Conservation (phyloP, 2,113 vertebrate species). For the Sisor rabdophorus region DNA sequence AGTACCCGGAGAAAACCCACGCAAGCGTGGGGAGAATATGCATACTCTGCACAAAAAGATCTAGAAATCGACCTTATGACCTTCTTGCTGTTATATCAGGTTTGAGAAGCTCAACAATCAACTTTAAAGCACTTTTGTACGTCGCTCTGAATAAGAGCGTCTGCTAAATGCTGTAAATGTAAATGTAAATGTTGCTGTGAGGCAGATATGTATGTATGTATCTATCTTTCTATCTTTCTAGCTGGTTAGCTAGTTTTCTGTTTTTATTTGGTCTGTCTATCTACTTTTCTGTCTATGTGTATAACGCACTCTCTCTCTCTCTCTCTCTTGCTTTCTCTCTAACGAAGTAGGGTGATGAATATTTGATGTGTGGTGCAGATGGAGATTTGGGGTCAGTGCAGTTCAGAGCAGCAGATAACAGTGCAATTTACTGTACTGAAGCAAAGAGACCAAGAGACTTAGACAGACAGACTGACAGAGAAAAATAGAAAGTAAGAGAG, state of each 20-base stretch:
- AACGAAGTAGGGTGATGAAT: constrained; percentile 7
- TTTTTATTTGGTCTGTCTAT: background rate
- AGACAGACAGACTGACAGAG: background rate
- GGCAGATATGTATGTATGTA: background rate
- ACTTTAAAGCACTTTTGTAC: too few species aligned
- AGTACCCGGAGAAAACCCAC: too few species aligned
- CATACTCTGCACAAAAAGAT: too few species aligned
- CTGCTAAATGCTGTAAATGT: too few species aligned
- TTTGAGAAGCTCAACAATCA: too few species aligned
- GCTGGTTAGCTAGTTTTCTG: background rate
- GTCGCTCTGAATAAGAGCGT: too few species aligned
- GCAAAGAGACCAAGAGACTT: background rate
- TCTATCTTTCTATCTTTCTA: background rate
- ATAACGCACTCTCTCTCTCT: background rate
- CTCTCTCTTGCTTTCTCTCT: background rate
- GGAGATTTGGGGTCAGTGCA: constrained; percentile 24
- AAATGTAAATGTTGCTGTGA: too few species aligned
- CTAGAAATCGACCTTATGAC: too few species aligned
- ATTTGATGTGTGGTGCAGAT: constrained; percentile 25
- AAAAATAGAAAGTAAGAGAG: background rate
- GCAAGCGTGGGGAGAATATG: too few species aligned
- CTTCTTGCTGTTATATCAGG: too few species aligned
- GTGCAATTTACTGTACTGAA: constrained; percentile 28
- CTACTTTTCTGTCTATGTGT: background rate
- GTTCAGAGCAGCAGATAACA: constrained; percentile 1